Conservation (phyloP, 2,888 invertebrate genomes). For the Drosophila siamana region DNA sequence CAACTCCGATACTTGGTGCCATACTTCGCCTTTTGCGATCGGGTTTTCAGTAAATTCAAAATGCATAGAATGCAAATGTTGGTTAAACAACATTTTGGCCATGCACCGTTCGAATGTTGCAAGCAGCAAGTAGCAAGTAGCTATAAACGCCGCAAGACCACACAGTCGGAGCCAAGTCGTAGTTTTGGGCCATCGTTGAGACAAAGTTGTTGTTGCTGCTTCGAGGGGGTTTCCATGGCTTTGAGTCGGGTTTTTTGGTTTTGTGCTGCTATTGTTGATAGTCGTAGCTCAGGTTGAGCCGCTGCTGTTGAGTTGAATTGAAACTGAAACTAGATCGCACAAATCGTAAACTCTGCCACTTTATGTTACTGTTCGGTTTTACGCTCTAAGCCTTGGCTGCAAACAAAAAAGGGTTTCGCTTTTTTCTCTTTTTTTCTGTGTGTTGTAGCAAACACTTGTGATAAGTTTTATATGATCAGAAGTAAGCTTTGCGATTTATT, state of each 20-base stretch:
- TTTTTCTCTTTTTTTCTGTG: no score
- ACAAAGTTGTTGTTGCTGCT: background rate
- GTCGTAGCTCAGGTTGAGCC: constrained; percentile 12
- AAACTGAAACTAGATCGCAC: constrained; percentile 38
- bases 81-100: constrained; percentile 77
- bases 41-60: constrained; percentile 63
- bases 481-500: background rate
- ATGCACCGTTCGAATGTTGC: constrained; percentile 22
- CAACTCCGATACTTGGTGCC: background rate
- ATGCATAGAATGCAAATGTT: constrained; percentile 80
- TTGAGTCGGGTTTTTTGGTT: constrained; percentile 30
- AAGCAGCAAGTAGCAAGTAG: background rate
- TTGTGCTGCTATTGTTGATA: background rate
- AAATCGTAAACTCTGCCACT: constrained; percentile 22
- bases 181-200: background rate
- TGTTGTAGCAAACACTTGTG: background rate
- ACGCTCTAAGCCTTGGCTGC: constrained; percentile 17
- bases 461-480: background rate
- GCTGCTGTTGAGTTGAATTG: constrained; percentile 31
- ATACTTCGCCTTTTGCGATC: constrained; percentile 44
- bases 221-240: constrained; percentile 32
- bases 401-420: background rate
- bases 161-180: constrained; percentile 1
- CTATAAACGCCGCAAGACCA: constrained; percentile 16
- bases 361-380: background rate